Evolutionary conservation across 2,113 vertebrate genomes (phyloP), one percentile per base, ranked within the genome.

Genomic region (Ammodytes dubius): DNA sequence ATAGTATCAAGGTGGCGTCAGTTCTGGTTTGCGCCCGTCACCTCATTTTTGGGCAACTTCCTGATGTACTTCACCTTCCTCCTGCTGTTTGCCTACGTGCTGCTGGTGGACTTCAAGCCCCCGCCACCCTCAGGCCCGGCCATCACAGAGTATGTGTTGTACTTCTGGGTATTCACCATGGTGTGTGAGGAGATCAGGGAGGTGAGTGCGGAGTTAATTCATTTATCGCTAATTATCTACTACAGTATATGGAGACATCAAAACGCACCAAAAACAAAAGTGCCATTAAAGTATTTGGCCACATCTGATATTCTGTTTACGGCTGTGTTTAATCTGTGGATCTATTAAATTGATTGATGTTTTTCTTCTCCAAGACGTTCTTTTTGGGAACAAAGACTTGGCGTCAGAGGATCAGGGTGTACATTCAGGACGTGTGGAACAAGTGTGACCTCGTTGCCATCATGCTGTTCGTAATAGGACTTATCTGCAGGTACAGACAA

Each of bases 51-150:
- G 81, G 96, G 97, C 69, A 97, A 98, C 45, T 96, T 98, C 72
- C 78, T 98, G 65, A 97, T 97, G 95, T 98, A 96, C 91, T 96
- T 98, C 87, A 92, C 96, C 1, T 98, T 97, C 91, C 95, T 97
- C 69, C 85, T 96, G 88, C 95, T 98, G 14, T 98, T 96, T 13
- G 95, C 97, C 4, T 96, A 92, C 1, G 96, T 98, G 47, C 85
- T 98, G 60, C 86, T 98, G 81, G 60, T 96, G 61, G 96, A 97
- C 83, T 96, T 96, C 83, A 79, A 78, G 83, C 93, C 2, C 0
- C 90, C 74, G 1, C 90, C 65, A 0, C 95, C 95, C 0, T 0
- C 46, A 0, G 94, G 95, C 50, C 96, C 95, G 0, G 70, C 94
- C 37, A n/a, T 63, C 3, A 17, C 83, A 0, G 97, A 97, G 86